These are phyloP conservation scores for Peromyscus melanophrys DNA, from an alignment of 2,797 vertebrate species.

Conservation along the genomic window DNA sequence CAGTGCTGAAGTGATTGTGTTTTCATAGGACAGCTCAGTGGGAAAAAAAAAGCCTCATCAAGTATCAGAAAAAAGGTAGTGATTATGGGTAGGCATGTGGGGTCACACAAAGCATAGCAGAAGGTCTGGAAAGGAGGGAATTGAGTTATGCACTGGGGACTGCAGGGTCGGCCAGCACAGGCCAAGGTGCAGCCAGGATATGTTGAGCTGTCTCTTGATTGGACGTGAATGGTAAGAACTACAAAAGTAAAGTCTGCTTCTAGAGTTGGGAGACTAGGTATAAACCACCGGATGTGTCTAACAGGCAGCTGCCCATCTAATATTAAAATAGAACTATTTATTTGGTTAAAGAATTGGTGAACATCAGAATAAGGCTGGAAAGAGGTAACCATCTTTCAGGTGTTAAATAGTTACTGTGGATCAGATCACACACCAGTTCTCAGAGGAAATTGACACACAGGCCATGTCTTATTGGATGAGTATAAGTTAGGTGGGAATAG, in stretches of 20 bases:
- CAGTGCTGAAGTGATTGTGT: background rate
- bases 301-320: background rate
- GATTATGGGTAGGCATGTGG: background rate
- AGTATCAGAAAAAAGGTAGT: background rate
- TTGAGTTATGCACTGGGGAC: background rate
- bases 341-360: background rate
- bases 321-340: background rate
- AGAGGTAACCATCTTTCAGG: background rate
- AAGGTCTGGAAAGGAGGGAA: background rate
- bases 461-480: background rate
- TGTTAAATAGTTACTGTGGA: background rate
- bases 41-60: background rate
- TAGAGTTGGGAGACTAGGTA: background rate
- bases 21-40: background rate
- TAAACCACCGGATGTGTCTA: background rate
- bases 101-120: background rate
- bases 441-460: background rate
- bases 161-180: background rate
- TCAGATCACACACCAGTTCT: background rate
- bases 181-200: background rate
- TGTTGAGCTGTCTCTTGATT: background rate
- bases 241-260: slow-evolving; percentile 9
- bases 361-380: background rate
- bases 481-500: background rate
- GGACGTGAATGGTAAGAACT: slow-evolving; percentile 36